Conservation (phyloP, 2,888 invertebrate genomes). For the Nysson spinosus region DNA sequence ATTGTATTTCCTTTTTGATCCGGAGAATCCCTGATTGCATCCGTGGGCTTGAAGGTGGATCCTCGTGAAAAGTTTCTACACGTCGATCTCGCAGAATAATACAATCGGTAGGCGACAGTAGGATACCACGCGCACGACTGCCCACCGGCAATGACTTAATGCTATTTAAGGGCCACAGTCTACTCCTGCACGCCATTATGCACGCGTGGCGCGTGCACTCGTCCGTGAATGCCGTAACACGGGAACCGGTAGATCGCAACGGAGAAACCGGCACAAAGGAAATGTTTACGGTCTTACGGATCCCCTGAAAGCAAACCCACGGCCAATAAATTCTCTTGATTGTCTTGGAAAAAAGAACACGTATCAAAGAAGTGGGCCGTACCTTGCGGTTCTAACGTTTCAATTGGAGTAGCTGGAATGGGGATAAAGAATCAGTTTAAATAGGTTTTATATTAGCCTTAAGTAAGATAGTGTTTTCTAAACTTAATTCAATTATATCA, state of each 20-base stretch:
- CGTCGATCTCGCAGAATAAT: conserved; percentile 41
- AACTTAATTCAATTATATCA: no score
- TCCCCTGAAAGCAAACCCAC: conserved; percentile 16
- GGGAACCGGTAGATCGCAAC: conserved; percentile 24
- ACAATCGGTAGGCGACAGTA: conserved; percentile 55
- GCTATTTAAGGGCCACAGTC: conserved; percentile 54
- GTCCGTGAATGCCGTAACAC: conserved; percentile 45
- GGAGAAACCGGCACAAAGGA: conserved; percentile 20
- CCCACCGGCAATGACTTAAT: conserved; percentile 62
- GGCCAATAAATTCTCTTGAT: conserved; percentile 6
- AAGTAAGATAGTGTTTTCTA: no score
- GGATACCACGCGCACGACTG: conserved; percentile 57
- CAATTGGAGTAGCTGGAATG: no score
- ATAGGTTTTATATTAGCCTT: no score
- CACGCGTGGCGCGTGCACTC: conserved; percentile 52
- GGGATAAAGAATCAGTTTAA: no score
- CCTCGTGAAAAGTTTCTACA: conserved; percentile 4
- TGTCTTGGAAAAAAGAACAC: background rate
- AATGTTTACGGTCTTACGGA: conserved; percentile 24
- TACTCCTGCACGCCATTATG: conserved; percentile 51
- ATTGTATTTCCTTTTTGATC: conserved; percentile 28
- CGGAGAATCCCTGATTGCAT: conserved; percentile 2
- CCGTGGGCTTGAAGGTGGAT: conserved; percentile 13
- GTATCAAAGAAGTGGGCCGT: no score
- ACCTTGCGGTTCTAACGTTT: no score